phyloP scores from a whole-genome alignment of 1,140 invertebrate genomes.

The Chlorops oryzae region DNA sequence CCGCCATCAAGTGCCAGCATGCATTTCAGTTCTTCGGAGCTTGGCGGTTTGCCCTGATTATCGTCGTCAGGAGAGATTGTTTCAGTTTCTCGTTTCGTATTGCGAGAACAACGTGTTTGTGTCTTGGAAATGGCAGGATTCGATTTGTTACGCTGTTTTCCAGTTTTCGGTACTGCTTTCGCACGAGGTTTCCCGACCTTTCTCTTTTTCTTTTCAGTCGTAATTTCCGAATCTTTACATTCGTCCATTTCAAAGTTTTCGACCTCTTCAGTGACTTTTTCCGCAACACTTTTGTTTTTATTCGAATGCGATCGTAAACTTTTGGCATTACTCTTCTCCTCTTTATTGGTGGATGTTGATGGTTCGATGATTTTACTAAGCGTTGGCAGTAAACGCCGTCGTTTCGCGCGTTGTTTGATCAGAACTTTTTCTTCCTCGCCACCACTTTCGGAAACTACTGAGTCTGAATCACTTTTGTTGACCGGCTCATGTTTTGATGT shows the following conservation, averaged over 20 bases:
- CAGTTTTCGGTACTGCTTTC: too few relatives aligned
- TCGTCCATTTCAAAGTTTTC: too few relatives aligned
- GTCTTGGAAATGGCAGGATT: constrained; percentile 7
- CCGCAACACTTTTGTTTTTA: too few relatives aligned
- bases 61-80: too few relatives aligned
- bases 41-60: constrained; percentile 19
- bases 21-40: constrained; percentile 38
- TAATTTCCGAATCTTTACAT: too few relatives aligned
- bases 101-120: too few relatives aligned
- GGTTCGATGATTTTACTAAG: too few relatives aligned
- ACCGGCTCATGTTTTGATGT: too few relatives aligned
- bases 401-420: constrained; percentile 35
- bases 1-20: constrained; percentile 34
- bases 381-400: constrained; percentile 25
- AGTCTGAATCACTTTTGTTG: constrained; percentile 37
- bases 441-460: constrained; percentile 39
- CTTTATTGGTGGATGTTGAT: too few relatives aligned
- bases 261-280: too few relatives aligned
- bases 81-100: constrained; percentile 6
- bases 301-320: too few relatives aligned
- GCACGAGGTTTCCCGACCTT: constrained; percentile 2
- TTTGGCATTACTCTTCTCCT: too few relatives aligned
- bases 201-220: constrained; percentile 6
- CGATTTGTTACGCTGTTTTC: not conserved
- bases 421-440: constrained; percentile 29